Conservation (phyloP, 2,888 invertebrate genomes). For the Aspidiotus destructor region DNA sequence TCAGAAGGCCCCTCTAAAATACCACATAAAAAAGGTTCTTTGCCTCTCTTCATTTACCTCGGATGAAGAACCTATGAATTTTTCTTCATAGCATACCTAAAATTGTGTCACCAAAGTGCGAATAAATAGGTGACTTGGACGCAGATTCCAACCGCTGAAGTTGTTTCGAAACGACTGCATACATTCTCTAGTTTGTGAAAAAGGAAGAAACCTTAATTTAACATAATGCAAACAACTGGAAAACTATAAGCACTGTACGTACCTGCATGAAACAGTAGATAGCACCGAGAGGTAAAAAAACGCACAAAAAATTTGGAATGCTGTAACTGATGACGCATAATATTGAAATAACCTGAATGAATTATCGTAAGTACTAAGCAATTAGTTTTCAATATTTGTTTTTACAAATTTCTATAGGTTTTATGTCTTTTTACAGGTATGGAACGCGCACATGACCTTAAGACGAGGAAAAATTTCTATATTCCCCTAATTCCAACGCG, state of each 20-base stretch:
- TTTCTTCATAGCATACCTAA: constrained; percentile 44
- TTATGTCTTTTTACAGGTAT: too few species aligned
- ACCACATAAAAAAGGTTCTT: too few species aligned
- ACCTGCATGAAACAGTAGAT: constrained; percentile 70
- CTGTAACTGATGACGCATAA: constrained; percentile 76
- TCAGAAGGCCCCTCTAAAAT: too few species aligned
- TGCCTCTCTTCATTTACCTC: too few species aligned
- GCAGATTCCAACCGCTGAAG: constrained; percentile 87
- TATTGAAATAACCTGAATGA: constrained; percentile 68
- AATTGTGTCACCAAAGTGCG: constrained; percentile 91
- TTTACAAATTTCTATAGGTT: too few species aligned
- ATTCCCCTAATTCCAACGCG: too few species aligned
- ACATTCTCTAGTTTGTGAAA: constrained; percentile 62
- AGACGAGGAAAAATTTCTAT: too few species aligned
- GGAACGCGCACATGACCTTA: too few species aligned
- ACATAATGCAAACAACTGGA: too few species aligned
- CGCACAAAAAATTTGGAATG: constrained; percentile 68
- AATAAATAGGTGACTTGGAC: constrained; percentile 90
- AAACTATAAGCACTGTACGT: constrained; percentile 37
- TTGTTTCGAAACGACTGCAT: constrained; percentile 87
- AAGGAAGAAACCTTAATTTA: too few species aligned
- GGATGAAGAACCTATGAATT: too few species aligned
- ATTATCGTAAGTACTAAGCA: neutral
- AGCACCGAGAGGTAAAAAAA: constrained; percentile 68
- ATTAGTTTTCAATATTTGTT: too few species aligned